Evolutionary conservation across 2,888 invertebrate species (phyloP), one percentile per base, ranked within the genome.

Genomic region (Atherix ibis): DNA sequence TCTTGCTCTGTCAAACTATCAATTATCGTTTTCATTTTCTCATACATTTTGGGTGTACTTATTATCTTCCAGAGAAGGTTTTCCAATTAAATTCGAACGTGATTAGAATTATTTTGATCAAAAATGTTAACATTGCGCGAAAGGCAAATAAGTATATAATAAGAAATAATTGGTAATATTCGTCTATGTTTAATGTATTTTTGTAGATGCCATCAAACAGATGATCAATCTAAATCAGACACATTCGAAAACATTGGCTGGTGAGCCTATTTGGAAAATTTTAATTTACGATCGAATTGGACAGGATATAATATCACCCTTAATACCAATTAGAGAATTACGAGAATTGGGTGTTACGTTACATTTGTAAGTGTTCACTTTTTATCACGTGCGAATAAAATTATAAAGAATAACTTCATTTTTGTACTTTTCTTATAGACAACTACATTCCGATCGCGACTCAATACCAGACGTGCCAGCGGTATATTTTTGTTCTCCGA

Each of bases 391-490:
- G 22, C 22, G 10, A 22, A 22, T 22, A 10, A 22, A 10, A 8
- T 10, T 22, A 10, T 22, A 22, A 10, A 22, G 6, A 22, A 22
- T 22, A 8, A 22, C 6, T 6, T 8, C 22, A 10, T 8, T 22
- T 22, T 22, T 22, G 6, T 22, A 10, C n/a, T 9, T 3, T 6
- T 22, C 4, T 35, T 64, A 8, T 59, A 87, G 87, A 22, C 81
- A 84, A 58, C 63, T 89, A 34, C 88, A 88, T 62, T 83, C 85
- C 5, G 83, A 85, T 53, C 70, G 87, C 38, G 87, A 87, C 55
- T 71, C 79, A n/a, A 91, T 99, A 50, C 94, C 95, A 5, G 98
- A 99, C 66, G 97, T 97, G 3, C 97, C 98, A 31, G 95, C 94
- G 1, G 80, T 99, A 25, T 99, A 99, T 58, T 97, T 99, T 61